Evolutionary conservation across 2,113 vertebrate species (phyloP), one percentile per base, ranked within the genome.

Genomic region (Galeopterus variegatus): DNA sequence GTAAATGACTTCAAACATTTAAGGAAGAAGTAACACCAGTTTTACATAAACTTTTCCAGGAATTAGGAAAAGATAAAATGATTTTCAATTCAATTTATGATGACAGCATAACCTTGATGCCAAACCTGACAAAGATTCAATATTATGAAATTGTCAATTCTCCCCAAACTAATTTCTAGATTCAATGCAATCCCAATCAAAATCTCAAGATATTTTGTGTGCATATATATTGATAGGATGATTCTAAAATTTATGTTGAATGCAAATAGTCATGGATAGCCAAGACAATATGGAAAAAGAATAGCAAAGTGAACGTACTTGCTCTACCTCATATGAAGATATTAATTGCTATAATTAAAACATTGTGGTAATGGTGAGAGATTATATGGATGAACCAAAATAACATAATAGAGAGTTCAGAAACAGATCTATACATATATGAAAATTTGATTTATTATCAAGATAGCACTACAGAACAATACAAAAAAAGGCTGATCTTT

Each of bases 51-150:
- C 23, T 72, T 31, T 70, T 82, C 7, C 48, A 80, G 31, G 23
- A 88, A 80, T 69, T 50, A 14, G 10, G 41, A 79, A 91, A 96
- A 88, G 48, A 67, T 52, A 10, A 76, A 85, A 94, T 81, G 41
- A 8, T 87, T 95, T 77, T 70, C 72, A 83, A 60, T 15, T 96
- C 50, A 83, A 54, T 65, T 90, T 87, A 72, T 93, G 70, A 93
- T 33, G 33, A 67, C 13, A 48, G 14, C 19, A 60, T n/a, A 75
- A 56, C 6, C 45, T 41, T 50, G 36, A 80, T 72, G 75, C 5
- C 2, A 45, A 95, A 91, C 52, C 70, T 87, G 45, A 69, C 4
- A 93, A 92, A 81, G 64, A 45, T 9, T 83, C 56, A 87, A 21
- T 58, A 79, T 50, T 65, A 77, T 90, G 88, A 92, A 58, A 65